These are phyloP conservation scores for Tamias sibiricus DNA, from an alignment of 2,113 vertebrate species.

Conservation along the genomic window DNA sequence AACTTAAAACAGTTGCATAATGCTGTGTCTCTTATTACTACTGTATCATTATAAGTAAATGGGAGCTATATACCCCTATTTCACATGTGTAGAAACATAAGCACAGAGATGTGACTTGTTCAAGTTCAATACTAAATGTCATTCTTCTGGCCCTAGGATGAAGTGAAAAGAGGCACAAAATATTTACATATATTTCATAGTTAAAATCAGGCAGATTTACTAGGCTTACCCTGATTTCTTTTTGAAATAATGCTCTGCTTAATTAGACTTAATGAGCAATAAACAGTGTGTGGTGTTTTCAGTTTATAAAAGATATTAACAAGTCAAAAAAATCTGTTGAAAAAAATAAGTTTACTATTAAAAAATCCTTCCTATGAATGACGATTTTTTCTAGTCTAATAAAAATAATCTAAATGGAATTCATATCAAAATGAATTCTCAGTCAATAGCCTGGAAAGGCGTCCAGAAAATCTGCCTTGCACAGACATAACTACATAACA, in stretches of 20 bases:
- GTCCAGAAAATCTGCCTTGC: conserved; percentile 35
- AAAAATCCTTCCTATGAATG: conserved; percentile 32
- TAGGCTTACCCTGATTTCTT: background rate
- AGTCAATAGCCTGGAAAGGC: background rate
- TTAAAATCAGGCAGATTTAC: background rate
- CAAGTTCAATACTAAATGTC: background rate
- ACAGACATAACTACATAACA: background rate
- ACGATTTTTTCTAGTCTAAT: background rate
- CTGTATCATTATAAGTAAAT: background rate
- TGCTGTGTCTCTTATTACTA: background rate
- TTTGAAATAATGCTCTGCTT: background rate
- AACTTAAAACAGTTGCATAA: background rate
- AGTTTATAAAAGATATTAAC: background rate
- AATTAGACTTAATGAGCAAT: background rate
- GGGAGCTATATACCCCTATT: background rate
- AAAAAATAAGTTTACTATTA: conserved; percentile 15
- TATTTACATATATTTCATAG: background rate
- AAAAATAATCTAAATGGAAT: conserved; percentile 19
- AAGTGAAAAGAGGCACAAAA: background rate
- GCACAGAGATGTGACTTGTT: background rate
- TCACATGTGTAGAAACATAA: background rate
- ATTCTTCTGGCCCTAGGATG: background rate
- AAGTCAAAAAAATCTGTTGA: background rate
- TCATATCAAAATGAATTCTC: conserved; percentile 49
- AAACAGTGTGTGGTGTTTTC: background rate